A percentile compares a stretch with the other conserved stretches of the same genome.
Evolutionary conservation across 92 coral and sea anemone species (phyloP).

Genomic region (Desmophyllum pertusum): DNA sequence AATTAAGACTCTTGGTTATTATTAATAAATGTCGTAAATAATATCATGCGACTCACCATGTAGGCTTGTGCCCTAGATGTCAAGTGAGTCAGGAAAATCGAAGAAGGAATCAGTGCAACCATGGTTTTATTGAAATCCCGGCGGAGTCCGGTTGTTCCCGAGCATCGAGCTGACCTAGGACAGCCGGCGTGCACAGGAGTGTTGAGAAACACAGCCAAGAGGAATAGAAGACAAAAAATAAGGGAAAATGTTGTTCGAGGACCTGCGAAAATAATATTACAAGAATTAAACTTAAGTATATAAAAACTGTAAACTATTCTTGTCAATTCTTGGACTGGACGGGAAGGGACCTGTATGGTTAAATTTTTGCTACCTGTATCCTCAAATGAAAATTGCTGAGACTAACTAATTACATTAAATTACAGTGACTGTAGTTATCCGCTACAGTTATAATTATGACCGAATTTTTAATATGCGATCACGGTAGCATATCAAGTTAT

Average conservation of each 20-base stretch:
- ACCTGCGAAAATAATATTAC: not conserved
- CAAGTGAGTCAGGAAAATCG: not conserved
- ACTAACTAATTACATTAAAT: no score
- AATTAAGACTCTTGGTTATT: no score
- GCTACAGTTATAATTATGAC: no score
- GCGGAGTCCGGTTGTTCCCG: not conserved
- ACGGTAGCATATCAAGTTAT: no score
- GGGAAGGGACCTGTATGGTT: no score
- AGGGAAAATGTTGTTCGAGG: not conserved
- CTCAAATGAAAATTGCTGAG: no score
- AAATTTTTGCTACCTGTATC: no score
- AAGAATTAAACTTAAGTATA: not conserved
- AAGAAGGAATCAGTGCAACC: not conserved
- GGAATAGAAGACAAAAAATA: not conserved
- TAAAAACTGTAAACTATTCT: not conserved
- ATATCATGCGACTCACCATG: conserved; percentile 3
- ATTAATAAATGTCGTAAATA: not conserved
- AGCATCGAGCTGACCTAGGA: not conserved
- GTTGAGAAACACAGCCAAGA: not conserved
- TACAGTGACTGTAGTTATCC: no score
- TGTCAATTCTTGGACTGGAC: no score
- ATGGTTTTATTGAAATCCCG: not conserved
- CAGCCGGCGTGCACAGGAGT: conserved; percentile 13
- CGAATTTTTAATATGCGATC: no score
- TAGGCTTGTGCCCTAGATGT: conserved; percentile 11